Conservation (phyloP, 2,797 vertebrate genomes). For the Pelochelys cantorii region DNA sequence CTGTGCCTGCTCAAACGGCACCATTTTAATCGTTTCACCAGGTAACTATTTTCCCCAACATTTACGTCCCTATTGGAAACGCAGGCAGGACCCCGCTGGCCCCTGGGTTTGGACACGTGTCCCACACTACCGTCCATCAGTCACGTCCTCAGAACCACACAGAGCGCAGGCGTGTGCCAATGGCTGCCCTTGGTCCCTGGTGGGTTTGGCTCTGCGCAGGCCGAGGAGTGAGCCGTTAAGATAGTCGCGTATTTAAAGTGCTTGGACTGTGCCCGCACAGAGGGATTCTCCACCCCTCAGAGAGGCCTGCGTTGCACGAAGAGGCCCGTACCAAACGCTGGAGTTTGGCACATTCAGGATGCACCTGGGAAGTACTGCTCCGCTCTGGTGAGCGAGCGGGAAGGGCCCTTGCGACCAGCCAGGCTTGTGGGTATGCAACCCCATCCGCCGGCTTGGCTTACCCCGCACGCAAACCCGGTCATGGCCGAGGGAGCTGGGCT, state of each 20-base stretch:
- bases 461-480: too few relatives aligned
- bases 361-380: not conserved
- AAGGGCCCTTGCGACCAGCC: not conserved
- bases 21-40: too few relatives aligned
- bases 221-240: not conserved
- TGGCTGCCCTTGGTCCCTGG: not conserved
- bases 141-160: not conserved
- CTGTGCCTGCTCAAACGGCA: too few relatives aligned
- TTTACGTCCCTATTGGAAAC: too few relatives aligned
- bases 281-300: not conserved
- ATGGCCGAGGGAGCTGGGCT: too few relatives aligned
- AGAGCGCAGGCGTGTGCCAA: not conserved
- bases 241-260: not conserved
- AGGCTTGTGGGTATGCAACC: not conserved
- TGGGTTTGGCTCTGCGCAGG: not conserved
- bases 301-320: not conserved
- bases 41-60: too few relatives aligned
- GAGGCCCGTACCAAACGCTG: not conserved
- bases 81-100: rapidly evolving
- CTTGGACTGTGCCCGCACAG: not conserved
- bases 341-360: not conserved
- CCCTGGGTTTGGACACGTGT: not conserved
- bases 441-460: rapidly evolving
- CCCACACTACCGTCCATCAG: too few relatives aligned
- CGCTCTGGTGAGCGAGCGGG: not conserved